Conservation (phyloP, 2,113 vertebrate species). For the Leucopternis melanops region DNA sequence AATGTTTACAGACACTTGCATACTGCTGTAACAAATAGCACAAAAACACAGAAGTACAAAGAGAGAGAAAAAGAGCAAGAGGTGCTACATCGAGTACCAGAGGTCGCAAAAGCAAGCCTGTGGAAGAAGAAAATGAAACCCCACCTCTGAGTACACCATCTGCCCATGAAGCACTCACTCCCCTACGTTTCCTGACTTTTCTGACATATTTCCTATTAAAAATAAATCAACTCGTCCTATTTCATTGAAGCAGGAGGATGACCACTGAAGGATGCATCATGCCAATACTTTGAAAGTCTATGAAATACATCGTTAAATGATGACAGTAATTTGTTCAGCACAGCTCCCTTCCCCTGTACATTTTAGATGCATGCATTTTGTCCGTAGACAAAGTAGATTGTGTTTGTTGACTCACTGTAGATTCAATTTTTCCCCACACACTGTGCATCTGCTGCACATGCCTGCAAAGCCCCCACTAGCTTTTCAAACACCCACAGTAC, state of each 20-base stretch:
- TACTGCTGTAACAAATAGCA: not conserved
- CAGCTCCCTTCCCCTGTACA: not conserved
- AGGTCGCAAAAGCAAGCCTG: not conserved
- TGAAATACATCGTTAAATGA: not conserved
- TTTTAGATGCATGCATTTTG: not conserved
- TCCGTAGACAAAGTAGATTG: not conserved
- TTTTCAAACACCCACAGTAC: conserved; percentile 18
- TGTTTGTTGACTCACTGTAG: conserved; percentile 14
- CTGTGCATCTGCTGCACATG: not conserved
- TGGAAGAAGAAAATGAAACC: not conserved
- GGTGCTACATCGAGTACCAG: not conserved
- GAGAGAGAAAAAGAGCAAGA: not conserved
- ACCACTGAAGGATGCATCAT: not conserved
- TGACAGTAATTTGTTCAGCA: not conserved
- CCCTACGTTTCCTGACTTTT: not conserved
- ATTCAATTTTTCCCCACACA: not conserved
- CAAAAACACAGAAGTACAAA: not conserved
- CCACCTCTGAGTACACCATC: not conserved
- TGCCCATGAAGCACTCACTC: not conserved
- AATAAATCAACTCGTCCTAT: not conserved
- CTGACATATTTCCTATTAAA: not conserved
- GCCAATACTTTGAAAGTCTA: not conserved
- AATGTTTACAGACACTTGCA: not conserved
- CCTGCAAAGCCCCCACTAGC: not conserved
- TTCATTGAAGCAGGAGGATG: not conserved